Evolutionary conservation across 2,888 invertebrate genomes (phyloP), one percentile per base, ranked within the genome.

Genomic region (Sisyra terminalis): DNA sequence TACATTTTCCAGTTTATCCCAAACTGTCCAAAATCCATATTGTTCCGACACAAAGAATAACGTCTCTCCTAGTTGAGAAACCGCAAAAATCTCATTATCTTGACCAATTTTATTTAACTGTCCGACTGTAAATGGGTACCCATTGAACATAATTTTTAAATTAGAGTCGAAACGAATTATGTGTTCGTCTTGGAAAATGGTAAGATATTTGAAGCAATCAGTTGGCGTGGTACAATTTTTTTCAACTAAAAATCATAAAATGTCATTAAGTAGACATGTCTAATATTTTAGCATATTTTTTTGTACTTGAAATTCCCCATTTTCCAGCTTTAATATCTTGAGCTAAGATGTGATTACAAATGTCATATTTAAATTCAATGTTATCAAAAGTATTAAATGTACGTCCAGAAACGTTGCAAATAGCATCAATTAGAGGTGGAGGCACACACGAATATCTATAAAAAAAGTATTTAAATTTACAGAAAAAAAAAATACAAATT

Each of bases 341-440:
- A 1, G 79, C 82, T 32, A 85, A 60, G 36, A 84, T 71, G 57
- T 89, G 87, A 63, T 79, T 77, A 59, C 88, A 89, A 11, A 82
- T 71, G 50, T 86, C 84, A 51, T 81, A 83, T 51, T 83, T 82
- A 56, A 77, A 86, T 53, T 82, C 78, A 0, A 73, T 66, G 11
- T 76, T 75, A 57, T 88, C 88, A 53, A 89, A 88, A 0, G 87
- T 87, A 48, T 70, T 76, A 55, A 88, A 77, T 0, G 78, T 78
- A 42, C 78, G 72, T 0, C 83, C 83, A 1, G 78, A 79, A n/a
- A 86, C 64, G 52, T 74, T 74, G 55, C 83, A 84, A 10, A 72
- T 69, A 29, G 70, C 73, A 45, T 78, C 78, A 0, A 71, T 70
- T 31, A 73, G 70, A 0, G 72, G 69, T 1, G 73, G 71, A 2